Base-by-base conservation (phyloP, 2,113 vertebrate species). In the Lethenteron reissneri region DNA sequence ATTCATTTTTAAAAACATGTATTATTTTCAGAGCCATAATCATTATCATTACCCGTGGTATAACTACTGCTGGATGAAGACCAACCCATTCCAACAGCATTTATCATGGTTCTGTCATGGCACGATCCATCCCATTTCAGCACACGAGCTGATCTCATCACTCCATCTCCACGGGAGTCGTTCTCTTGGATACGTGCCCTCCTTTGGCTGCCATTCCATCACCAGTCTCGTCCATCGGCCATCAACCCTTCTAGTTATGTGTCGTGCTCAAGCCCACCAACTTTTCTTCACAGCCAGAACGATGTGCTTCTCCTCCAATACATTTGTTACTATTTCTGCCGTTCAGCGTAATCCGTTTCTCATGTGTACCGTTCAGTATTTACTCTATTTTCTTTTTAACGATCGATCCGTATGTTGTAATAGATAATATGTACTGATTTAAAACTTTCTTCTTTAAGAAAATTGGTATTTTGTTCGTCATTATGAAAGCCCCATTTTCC, bases 221-320 rank as follows among this genome's bases (percentile, higher is more conserved):
- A 41, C 41, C 41, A 41, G 41, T 41, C 41, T 41, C 41, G 41
- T 41, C 56, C 72, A 69, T 64, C 71, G 74, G 76, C 74, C 74
- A 74, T 78, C 78, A 74, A 74, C 75, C 59, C 60, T 76, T n/a
- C 1, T 70, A 57, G 75, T 75, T 64, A 74, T 74, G 73, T 74
- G 78, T 75, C 75, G 60, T 60, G 19, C 11, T 78, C 77, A 68
- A 9, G 72, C 77, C 75, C 79, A 41, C 41, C 2, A 19, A 11
- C 11, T 21, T 57, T 57, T 21, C 13, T 41, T 72, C 15, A 56
- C 58, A 12, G 25, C 69, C 69, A 64, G 9, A 60, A 14, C 57
- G 14, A 64, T 21, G 15, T 72, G 13, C 25, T 10, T 68, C 25
- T 57, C 13, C 57, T 64, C 17, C 59, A 62, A 56, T 56, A 3